Conservation (phyloP, 2,113 vertebrate genomes). For the Petromus typicus region DNA sequence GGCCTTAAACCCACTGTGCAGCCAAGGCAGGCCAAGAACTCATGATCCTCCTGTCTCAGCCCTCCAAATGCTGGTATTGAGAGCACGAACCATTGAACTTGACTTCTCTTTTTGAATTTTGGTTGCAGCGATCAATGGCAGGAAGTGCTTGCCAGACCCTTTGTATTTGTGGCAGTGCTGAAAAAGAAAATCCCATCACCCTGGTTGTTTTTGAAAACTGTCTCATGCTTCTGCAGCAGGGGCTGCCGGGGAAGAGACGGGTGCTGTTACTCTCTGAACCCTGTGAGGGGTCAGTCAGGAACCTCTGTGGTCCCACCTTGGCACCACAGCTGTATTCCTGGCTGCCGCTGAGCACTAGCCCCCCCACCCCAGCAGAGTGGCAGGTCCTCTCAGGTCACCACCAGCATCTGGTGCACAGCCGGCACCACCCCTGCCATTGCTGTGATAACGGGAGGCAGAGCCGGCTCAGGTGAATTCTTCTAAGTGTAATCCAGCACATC, state of each 20-base stretch:
- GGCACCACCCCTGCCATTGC: neutral
- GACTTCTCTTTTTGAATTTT: neutral
- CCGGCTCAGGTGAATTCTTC: neutral
- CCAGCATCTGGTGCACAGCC: neutral
- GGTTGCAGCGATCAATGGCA: neutral
- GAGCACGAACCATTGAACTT: neutral
- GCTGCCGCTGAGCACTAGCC: neutral
- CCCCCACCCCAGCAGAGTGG: rapidly evolving
- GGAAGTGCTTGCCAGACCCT: neutral
- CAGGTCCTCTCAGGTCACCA: neutral
- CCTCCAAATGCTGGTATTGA: neutral
- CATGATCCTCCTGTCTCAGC: neutral
- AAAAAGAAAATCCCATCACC: neutral
- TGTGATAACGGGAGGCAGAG: neutral
- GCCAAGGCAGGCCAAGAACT: neutral
- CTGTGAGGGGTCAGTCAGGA: neutral
- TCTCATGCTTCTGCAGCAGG: neutral
- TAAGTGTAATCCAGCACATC: neutral
- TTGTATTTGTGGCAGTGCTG: neutral
- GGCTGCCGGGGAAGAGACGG: neutral
- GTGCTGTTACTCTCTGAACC: neutral
- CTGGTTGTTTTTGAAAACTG: slow-evolving; percentile 27
- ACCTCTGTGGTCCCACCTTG: neutral
- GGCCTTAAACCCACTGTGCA: neutral
- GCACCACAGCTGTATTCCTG: neutral